A percentile compares a stretch with the other conserved stretches of the same genome.
Conservation (phyloP, 2,113 vertebrate species). For the Heterotis niloticus region DNA sequence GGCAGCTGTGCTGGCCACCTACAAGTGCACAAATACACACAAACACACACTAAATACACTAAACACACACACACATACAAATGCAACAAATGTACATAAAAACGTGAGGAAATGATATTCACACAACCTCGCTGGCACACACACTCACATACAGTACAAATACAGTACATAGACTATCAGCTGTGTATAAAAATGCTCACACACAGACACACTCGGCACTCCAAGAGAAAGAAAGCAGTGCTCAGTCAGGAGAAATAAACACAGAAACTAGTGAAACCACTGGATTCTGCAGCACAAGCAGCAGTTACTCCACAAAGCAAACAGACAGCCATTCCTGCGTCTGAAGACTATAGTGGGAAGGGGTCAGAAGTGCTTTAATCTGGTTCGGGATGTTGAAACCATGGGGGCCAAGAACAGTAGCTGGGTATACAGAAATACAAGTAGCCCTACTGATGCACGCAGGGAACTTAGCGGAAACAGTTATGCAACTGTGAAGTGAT, state of each 20-base stretch:
- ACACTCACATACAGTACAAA: slow-evolving; percentile 28
- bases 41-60: slow-evolving; percentile 6
- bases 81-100: slow-evolving; percentile 4
- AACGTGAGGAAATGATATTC: neutral
- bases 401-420: neutral
- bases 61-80: slow-evolving; percentile 16
- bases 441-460: neutral
- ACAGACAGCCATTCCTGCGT: neutral
- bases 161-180: slow-evolving; percentile 33
- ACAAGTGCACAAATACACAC: neutral
- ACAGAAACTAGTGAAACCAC: neutral
- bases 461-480: neutral
- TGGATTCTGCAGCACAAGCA: neutral
- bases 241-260: slow-evolving; percentile 15
- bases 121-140: slow-evolving; percentile 35
- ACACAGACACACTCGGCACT: neutral
- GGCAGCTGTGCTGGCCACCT: neutral
- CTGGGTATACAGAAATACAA: neutral
- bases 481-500: neutral
- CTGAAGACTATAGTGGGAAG: neutral
- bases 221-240: neutral
- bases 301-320: neutral
- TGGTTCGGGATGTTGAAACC: neutral
- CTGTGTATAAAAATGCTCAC: neutral
- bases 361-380: too few relatives aligned